Evolutionary conservation across 2,888 invertebrate genomes (phyloP), one percentile per base, ranked within the genome.

Genomic region (Urechis unicinctus): DNA sequence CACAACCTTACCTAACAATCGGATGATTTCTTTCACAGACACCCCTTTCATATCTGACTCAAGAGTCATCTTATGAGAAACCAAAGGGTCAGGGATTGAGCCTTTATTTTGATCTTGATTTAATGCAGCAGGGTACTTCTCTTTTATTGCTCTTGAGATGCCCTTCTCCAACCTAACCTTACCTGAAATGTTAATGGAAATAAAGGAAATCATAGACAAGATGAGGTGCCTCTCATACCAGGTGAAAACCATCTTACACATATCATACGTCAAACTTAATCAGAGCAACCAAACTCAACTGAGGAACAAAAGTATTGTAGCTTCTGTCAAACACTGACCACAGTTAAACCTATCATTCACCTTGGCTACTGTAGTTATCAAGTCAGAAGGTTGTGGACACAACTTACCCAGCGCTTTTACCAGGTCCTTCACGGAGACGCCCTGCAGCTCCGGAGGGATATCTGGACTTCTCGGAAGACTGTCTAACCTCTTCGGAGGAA

Each of bases 371-470:
- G n/a, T n/a, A n/a, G n/a, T n/a, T n/a, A n/a, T n/a, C n/a, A n/a
- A n/a, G n/a, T n/a, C n/a, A n/a, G n/a, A n/a, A n/a, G n/a, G n/a
- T n/a, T n/a, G 25, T 22, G 9, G 17, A 9, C 26, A 30, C 13
- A 9, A 24, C 58, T 60, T 58, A 60, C 85, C 85, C 71, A 86
- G 84, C 0, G 83, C 85, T 66, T 85, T 84, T 1, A 86, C 85
- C 55, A 86, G 71, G 61, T 86, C 86, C 58, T 85, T 83, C 5
- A 86, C 86, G 0, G 85, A 85, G 1, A 84, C 83, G 2, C 83
- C 83, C 6, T 80, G 79, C 53, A 83, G 78, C 68, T 83, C 83
- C 0, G 80, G n/a, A 9, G 44, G 5, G 9, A 52, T 5, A n/a
- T 6, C 52, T 9, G 26, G 4, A 13, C 17, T 36, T 17, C 36